phyloP scores from a whole-genome alignment of 2,797 vertebrate species.

The Knipowitschia caucasica region DNA sequence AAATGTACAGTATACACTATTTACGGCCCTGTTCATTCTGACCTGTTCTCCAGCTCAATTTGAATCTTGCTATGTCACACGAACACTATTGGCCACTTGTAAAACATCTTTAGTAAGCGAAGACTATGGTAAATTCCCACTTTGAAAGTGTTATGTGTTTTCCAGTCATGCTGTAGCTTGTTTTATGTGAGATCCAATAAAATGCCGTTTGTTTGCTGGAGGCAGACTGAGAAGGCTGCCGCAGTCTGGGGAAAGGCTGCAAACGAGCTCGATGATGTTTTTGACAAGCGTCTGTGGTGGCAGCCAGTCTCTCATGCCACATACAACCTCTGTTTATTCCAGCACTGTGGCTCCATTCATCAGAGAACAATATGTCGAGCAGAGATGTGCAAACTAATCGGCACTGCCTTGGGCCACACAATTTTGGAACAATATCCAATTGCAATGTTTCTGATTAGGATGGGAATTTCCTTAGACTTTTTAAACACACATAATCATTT shows the following conservation, averaged over 20 bases:
- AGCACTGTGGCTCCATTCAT: slow-evolving; percentile 34
- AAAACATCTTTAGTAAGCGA: not conserved
- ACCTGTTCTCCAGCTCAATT: no score
- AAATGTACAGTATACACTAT: no score
- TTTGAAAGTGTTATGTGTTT: slow-evolving; percentile 16
- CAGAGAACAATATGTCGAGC: slow-evolving; percentile 38
- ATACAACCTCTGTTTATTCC: slow-evolving; percentile 29
- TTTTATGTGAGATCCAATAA: slow-evolving; percentile 57
- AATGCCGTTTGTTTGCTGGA: slow-evolving; percentile 53
- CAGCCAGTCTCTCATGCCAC: slow-evolving; percentile 18
- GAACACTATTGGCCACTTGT: not conserved
- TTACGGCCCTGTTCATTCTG: no score
- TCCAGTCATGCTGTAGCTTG: slow-evolving; percentile 41
- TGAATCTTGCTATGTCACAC: no score
- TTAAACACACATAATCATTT: no score
- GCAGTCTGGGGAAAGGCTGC: slow-evolving; percentile 33
- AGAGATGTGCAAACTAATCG: slow-evolving; percentile 25
- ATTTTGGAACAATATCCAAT: no score
- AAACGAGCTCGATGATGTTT: slow-evolving; percentile 48
- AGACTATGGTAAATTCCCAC: slow-evolving; percentile 18
- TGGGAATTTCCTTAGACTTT: no score
- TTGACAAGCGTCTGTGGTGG: slow-evolving; percentile 38
- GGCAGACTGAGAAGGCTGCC: slow-evolving; percentile 37
- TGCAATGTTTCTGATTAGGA: no score
- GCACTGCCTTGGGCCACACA: no score